These are phyloP conservation scores for Nanger granti DNA, from an alignment of 2,113 vertebrate species.

Conservation along the genomic window DNA sequence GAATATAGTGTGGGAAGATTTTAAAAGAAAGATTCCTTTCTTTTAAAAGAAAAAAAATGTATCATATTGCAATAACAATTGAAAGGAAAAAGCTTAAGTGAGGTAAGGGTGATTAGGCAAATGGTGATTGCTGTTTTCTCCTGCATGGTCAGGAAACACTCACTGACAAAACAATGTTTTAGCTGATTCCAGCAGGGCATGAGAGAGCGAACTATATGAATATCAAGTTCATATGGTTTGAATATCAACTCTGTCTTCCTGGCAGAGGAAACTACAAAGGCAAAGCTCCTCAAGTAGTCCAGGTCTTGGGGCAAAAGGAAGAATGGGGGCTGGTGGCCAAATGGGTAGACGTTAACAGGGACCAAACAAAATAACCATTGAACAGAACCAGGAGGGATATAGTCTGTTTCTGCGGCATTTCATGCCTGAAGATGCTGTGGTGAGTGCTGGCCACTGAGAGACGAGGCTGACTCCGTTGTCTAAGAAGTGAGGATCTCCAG, in stretches of 20 bases:
- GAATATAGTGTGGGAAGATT: background rate
- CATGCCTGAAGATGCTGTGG: background rate
- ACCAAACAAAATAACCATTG: background rate
- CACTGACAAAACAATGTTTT: background rate
- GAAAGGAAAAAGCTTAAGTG: background rate
- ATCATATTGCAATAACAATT: background rate
- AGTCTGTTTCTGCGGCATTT: background rate
- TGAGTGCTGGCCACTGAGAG: background rate
- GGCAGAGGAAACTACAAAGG: background rate
- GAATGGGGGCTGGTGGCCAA: background rate
- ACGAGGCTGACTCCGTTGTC: accelerated
- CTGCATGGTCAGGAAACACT: background rate
- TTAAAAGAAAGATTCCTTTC: background rate
- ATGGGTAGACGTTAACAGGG: background rate
- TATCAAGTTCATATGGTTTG: too few relatives aligned
- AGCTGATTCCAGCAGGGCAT: background rate
- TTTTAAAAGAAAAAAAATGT: background rate
- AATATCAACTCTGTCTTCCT: background rate
- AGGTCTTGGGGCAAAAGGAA: background rate
- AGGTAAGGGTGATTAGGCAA: background rate
- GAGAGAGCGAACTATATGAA: background rate
- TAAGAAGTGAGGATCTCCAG: background rate
- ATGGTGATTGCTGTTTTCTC: background rate
- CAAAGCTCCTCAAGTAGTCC: background rate
- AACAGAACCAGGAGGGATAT: background rate